These are phyloP conservation scores for Lasioglossum pauxillum DNA, from an alignment of 2,888 invertebrate species.

Conservation along the genomic window DNA sequence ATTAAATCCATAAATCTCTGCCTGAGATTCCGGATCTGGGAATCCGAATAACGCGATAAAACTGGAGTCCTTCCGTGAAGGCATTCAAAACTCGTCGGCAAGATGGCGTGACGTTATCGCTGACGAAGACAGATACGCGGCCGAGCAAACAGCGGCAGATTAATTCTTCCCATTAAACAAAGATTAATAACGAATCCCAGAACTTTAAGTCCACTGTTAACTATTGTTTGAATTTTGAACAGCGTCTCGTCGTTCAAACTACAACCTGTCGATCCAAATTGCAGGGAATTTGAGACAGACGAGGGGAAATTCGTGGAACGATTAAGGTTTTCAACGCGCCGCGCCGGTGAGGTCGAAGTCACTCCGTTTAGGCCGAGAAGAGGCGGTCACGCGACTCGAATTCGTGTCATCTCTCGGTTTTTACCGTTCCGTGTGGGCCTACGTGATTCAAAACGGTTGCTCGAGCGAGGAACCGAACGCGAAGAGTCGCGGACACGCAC, in stretches of 20 bases:
- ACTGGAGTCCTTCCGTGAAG: slow-evolving; percentile 2
- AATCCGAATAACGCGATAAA: slow-evolving; percentile 10
- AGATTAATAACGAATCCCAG: neutral
- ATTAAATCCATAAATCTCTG: neutral
- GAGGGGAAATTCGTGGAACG: neutral
- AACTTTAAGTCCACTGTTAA: neutral
- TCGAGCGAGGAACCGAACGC: slow-evolving; percentile 50
- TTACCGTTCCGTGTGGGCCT: slow-evolving; percentile 68
- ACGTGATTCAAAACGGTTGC: slow-evolving; percentile 62
- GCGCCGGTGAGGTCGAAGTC: neutral
- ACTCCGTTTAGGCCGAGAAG: neutral
- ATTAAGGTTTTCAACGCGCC: neutral
- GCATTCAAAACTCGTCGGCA: slow-evolving; percentile 17
- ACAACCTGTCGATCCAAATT: neutral
- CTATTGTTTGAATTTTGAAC: no score
- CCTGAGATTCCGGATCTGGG: neutral
- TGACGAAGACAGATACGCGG: neutral
- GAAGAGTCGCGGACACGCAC: slow-evolving; percentile 8
- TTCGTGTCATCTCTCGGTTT: slow-evolving; percentile 56
- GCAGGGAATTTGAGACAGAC: neutral
- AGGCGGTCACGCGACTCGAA: slow-evolving; percentile 48
- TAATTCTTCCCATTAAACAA: neutral
- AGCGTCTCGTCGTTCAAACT: neutral
- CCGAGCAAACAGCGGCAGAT: neutral
- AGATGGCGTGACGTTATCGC: slow-evolving; percentile 14